Conservation (phyloP, 2,888 invertebrate genomes). For the Phengaris alcon region DNA sequence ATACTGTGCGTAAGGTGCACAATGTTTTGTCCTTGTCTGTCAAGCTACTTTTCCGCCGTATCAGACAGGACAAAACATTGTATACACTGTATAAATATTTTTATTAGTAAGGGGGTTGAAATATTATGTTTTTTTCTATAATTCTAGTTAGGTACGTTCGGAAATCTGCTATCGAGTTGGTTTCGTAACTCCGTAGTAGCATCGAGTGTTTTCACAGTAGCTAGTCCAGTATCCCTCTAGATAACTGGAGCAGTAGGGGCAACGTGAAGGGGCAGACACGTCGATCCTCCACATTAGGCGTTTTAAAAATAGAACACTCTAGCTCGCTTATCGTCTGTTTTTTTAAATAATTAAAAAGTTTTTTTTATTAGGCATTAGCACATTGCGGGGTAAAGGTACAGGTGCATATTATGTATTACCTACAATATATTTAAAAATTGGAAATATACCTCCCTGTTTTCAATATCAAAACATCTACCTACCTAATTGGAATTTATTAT, state of each 20-base stretch:
- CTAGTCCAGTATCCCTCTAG: constrained; percentile 34
- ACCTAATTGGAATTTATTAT: not conserved
- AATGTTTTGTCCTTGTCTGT: no score
- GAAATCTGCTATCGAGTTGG: not conserved
- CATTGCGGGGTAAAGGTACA: no score
- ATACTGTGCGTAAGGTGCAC: no score
- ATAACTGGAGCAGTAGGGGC: constrained; percentile 48
- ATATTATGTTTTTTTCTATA: not conserved
- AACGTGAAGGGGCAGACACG: constrained; percentile 34
- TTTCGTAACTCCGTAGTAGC: constrained; percentile 29
- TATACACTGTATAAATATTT: no score
- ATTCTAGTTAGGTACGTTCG: not conserved
- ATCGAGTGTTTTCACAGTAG: constrained; percentile 39
- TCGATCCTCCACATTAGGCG: constrained; percentile 25
- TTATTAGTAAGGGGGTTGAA: no score
- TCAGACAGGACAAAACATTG: no score
- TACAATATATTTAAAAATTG: no score
- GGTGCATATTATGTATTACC: no score
- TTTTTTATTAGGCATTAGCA: not conserved
- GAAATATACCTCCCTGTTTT: no score
- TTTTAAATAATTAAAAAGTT: not conserved
- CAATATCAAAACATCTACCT: not conserved
- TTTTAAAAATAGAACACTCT: constrained; percentile 30
- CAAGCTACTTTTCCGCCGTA: no score
- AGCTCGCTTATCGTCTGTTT: not conserved